phyloP scores from a whole-genome alignment of 2,888 invertebrate genomes.

The Hetaerina titia region DNA sequence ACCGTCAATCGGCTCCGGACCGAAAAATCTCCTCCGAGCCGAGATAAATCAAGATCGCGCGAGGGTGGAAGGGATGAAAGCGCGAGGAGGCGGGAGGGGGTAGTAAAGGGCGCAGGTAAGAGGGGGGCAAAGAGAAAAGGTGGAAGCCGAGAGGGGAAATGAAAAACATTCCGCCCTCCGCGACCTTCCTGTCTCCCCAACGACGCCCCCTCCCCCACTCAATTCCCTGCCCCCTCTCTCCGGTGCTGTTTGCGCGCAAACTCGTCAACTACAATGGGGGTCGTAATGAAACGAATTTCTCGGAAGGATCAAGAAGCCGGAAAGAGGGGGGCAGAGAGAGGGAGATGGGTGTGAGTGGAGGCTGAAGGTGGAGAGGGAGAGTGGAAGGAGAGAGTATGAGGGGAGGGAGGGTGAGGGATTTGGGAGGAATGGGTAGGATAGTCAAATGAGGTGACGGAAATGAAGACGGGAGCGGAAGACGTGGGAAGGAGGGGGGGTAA shows the following conservation, averaged over 20 bases:
- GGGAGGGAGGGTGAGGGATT: not conserved
- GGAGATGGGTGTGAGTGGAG: not conserved
- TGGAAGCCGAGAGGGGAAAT: not conserved
- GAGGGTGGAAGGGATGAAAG: not conserved
- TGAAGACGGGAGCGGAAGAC: not conserved
- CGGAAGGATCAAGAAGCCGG: constrained; percentile 48
- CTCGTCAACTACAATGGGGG: constrained; percentile 36
- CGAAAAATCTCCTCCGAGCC: not conserved
- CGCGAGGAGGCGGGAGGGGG: not conserved
- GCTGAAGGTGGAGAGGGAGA: not conserved
- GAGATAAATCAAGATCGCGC: constrained; percentile 1
- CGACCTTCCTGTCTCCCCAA: not conserved
- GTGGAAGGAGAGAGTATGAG: not conserved
- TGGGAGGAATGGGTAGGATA: not conserved
- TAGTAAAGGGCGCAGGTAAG: too few species aligned
- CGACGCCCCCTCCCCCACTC: not conserved
- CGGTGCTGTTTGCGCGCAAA: constrained; percentile 10
- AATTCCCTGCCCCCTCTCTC: not conserved
- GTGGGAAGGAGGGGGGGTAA: not conserved
- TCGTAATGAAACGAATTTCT: constrained; percentile 60
- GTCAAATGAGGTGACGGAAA: constrained; percentile 21
- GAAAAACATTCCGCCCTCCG: not conserved
- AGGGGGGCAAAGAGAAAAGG: not conserved
- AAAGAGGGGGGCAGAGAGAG: not conserved
- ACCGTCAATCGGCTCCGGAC: not conserved